Evolutionary conservation across 2,113 vertebrate species (phyloP).

Genomic region (Tor tambroides): DNA sequence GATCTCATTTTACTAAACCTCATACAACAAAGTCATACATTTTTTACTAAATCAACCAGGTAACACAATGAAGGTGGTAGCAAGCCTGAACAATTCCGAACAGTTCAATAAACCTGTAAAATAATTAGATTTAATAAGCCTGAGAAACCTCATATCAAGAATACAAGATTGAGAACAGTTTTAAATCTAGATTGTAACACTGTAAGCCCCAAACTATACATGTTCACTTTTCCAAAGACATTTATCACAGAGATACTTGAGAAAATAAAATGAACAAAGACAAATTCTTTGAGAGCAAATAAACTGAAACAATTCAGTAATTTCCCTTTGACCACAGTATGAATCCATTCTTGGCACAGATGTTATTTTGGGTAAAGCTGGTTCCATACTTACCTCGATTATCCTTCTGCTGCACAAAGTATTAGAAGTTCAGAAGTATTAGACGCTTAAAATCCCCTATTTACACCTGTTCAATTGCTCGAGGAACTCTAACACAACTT

Average conservation of each 20-base stretch:
- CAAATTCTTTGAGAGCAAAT: background rate
- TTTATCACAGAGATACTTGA: background rate
- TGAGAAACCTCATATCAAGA: background rate
- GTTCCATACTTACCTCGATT: constrained; percentile 44
- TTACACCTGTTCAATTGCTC: constrained; percentile 36
- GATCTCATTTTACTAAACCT: background rate
- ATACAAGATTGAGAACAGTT: background rate
- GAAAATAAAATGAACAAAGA: background rate
- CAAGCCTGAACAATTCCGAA: background rate
- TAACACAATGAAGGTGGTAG: background rate
- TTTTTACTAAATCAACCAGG: background rate
- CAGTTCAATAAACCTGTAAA: background rate
- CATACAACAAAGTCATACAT: background rate
- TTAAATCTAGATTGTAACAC: background rate
- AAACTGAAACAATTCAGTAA: background rate
- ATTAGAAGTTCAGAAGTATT: constrained; percentile 17
- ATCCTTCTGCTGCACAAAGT: constrained; percentile 27
- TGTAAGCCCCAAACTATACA: background rate
- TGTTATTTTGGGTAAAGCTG: constrained; percentile 41
- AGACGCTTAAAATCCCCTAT: constrained; percentile 25
- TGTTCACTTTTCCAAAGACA: background rate
- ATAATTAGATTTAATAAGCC: background rate
- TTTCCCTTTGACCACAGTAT: background rate
- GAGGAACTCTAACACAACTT: background rate
- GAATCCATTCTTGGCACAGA: background rate